phyloP scores from a whole-genome alignment of 2,113 vertebrate species.

The Dunckerocampus dactyliophorus region DNA sequence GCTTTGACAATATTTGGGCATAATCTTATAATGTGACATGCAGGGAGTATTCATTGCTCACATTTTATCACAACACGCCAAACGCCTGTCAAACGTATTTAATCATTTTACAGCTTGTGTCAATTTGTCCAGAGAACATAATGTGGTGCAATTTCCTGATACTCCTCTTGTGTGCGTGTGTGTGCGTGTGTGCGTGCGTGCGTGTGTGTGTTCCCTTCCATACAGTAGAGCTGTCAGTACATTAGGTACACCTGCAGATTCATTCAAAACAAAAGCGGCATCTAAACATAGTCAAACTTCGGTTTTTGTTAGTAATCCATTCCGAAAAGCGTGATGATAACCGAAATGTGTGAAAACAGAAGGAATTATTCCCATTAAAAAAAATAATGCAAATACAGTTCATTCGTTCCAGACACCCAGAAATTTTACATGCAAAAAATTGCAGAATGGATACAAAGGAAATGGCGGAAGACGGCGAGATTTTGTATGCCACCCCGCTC shows the following conservation, averaged over 20 bases:
- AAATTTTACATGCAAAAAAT: too few relatives aligned
- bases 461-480: too few relatives aligned
- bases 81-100: constrained; percentile 37
- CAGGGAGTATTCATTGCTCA: constrained; percentile 27
- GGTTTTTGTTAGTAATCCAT: too few relatives aligned
- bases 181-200: constrained; percentile 23
- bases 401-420: too few relatives aligned
- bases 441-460: too few relatives aligned
- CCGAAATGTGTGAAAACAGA: too few relatives aligned
- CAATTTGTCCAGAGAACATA: constrained; percentile 44
- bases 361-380: too few relatives aligned
- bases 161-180: constrained; percentile 17
- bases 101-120: constrained; percentile 17
- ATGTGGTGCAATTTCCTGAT: constrained; percentile 1
- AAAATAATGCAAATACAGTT: too few relatives aligned
- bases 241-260: neutral
- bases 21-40: constrained; percentile 26
- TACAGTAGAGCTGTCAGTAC: neutral
- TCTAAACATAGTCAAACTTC: too few relatives aligned
- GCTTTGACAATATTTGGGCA: constrained; percentile 48
- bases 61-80: constrained; percentile 36
- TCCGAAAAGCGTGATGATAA: too few relatives aligned
- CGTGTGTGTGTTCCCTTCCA: constrained; percentile 21
- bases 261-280: neutral
- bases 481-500: too few relatives aligned